Conservation (phyloP, 2,113 vertebrate genomes). For the Herpetotheres cachinnans region DNA sequence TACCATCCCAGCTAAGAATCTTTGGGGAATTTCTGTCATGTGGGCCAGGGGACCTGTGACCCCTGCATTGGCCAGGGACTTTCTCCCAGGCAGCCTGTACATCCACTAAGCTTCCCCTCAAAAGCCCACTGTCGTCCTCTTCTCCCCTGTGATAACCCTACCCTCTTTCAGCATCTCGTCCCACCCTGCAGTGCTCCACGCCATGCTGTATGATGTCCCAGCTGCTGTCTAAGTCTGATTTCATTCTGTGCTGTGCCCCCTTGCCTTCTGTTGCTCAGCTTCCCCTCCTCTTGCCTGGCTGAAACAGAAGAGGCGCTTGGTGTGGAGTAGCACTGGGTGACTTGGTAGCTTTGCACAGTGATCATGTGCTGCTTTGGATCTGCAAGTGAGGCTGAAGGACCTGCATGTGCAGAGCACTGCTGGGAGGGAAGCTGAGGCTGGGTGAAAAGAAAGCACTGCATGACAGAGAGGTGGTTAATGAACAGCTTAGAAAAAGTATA, state of each 20-base stretch:
- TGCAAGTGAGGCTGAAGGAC: background rate
- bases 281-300: background rate
- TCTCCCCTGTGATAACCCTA: background rate
- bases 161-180: background rate
- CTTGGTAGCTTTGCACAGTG: background rate
- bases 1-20: background rate
- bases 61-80: background rate
- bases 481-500: background rate
- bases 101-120: background rate
- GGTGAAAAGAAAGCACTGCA: background rate
- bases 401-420: background rate
- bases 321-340: background rate
- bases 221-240: background rate
- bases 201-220: background rate
- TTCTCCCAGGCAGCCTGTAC: background rate
- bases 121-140: background rate
- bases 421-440: background rate
- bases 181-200: accelerated
- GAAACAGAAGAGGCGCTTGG: background rate
- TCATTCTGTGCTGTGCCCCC: background rate
- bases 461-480: background rate
- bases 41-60: background rate
- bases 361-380: background rate
- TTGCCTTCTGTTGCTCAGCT: background rate
- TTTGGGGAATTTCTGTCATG: background rate